Base-by-base conservation (phyloP, 1,140 invertebrate species). In the Helicoverpa armigera region DNA sequence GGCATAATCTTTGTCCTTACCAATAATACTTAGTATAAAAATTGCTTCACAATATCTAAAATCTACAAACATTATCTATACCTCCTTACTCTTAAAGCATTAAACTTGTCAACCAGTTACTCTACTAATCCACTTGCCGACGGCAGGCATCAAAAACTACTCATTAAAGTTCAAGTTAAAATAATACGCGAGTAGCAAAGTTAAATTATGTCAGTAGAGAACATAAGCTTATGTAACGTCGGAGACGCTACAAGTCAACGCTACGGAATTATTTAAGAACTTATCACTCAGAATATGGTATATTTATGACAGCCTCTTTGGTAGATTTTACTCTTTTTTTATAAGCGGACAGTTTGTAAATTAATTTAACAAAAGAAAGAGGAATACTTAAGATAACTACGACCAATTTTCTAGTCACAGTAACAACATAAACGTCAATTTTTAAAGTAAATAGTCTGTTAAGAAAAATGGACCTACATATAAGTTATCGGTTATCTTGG, bases 241-340 rank as follows among this genome's bases (percentile, higher is more conserved):
- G 10, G 63, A 80, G 67, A 72, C 43, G 69, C 54, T 50, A 11
- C 72, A 76, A 76, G 18, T 73, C 54, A 16, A 29, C 18, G 29
- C 78, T 69, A 35, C 69, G 69, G 56, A 72, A 80, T 80, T 80
- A 80, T 80, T 80, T 43, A 80, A 80, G 43, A 73, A 73, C 16
- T 63, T 72, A 79, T 79, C 76, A 79, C 65, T 69, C 51, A 65
- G 14, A 18, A 35, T 50, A 48, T 35, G 51, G 13, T 65, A 70
- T 79, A 79, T 70, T 79, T 79, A 79, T 60, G 63, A 69, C 61
- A 78, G 63, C 48, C 23, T 56, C 67, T 31, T 11, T 67, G 35
- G 18, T 65, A 61, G 61, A 61, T 67, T 67, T 67, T 7, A 51
- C 35, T 31, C 2, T 72, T 54, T 72, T 72, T 54, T 54, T 4